Base-by-base conservation (phyloP, 2,888 invertebrate species). In the Trachelus iudaicus region DNA sequence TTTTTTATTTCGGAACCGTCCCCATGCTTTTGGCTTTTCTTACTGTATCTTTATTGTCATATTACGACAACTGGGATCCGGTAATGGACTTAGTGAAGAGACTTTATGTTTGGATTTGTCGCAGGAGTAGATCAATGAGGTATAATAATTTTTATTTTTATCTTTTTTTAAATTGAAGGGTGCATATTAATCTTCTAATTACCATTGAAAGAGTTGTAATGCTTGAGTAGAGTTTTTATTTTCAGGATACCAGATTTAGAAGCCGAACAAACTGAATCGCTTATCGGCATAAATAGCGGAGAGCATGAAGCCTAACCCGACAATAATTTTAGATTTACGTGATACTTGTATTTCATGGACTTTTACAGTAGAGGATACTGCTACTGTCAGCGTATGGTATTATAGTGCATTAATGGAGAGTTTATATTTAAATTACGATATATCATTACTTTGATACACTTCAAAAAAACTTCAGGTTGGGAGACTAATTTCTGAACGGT, bases 1-100 rank as follows among this genome's bases (percentile, higher is more conserved):
- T 95, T 86, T 96, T 97, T 91, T 96, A 97, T 89, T 91, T 96
- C 73, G 97, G 97, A 40, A 94, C 95, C 6, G 90, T 96, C 81
- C 97, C 97, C 69, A 95, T 97, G 92, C 93, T 97, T 85, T 83
- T 96, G 76, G 95, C 96, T 73, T 95, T 97, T 90, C 92, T 97
- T 83, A 94, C 94, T 77, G 94, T 96, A 76, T 94, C 94, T 73
- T 89, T 95, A 80, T 92, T 96, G 75, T 94, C 95, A 74, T 95
- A 96, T 90, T 96, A 95, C 88, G 96, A 97, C 89, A 96, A 96
- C 89, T 96, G 96, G 94, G 97, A 97, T 93, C 97, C 97, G 69
- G 94, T 96, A 31, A 92, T 94, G 90, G 93, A 93, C 85, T 86
- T 93, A 80, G 89, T 94, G 79, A 93, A 93, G 84, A 93, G 92